Evolutionary conservation across 2,113 vertebrate species (phyloP).

Genomic region (Hipposideros armiger): DNA sequence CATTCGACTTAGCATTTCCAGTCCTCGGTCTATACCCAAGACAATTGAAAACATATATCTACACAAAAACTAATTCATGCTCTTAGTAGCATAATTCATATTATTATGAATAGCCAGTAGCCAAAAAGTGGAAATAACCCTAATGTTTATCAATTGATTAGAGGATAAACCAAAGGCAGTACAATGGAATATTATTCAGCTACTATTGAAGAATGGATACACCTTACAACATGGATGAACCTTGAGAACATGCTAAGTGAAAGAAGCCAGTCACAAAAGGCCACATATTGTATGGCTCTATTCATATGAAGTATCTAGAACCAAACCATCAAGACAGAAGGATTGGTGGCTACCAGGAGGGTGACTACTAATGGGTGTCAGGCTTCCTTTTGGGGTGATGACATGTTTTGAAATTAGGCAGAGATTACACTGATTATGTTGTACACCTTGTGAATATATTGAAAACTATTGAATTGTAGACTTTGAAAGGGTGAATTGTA

Average conservation of each 20-base stretch:
- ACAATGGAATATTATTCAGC: background rate
- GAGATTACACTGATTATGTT: background rate
- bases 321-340: background rate
- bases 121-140: background rate
- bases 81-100: background rate
- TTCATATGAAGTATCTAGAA: background rate
- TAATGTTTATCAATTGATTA: background rate
- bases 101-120: no score
- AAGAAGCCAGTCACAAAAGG: background rate
- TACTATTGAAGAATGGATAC: background rate
- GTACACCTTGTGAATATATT: background rate
- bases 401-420: background rate
- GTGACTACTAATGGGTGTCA: no score
- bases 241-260: background rate
- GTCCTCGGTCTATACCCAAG: background rate
- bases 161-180: background rate
- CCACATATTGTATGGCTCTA: fast-evolving
- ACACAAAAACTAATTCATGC: background rate
- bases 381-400: background rate
- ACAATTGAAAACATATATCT: background rate
- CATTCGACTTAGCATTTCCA: background rate
- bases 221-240: background rate
- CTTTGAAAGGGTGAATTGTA: background rate
- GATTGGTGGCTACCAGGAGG: background rate
- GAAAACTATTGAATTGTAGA: background rate